Percentiles rank a stretch among this genome's conserved stretches.
Evolutionary conservation across 1,140 invertebrate genomes (phyloP).

Genomic region (Wasmannia auropunctata): DNA sequence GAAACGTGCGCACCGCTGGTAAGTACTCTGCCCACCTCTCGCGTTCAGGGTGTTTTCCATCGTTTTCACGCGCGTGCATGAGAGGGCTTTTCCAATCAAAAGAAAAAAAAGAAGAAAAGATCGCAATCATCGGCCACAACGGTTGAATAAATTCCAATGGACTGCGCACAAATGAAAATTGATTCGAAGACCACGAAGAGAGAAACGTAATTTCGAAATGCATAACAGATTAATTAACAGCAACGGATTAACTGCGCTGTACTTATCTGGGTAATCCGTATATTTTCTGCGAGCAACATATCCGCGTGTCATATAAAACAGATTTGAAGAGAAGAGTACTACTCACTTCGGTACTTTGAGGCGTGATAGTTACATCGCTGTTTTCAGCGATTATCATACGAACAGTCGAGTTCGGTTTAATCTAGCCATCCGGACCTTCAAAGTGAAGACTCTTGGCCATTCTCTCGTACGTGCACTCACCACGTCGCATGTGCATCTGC

Average conservation of each 20-base stretch:
- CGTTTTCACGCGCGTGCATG: background rate
- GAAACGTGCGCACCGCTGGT: conserved; percentile 29
- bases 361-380: background rate
- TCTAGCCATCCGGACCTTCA: background rate
- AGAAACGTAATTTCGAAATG: background rate
- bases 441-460: background rate
- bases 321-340: background rate
- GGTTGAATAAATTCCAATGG: conserved; percentile 9
- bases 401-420: background rate
- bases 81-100: background rate
- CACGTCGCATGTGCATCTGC: background rate
- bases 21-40: background rate
- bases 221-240: background rate
- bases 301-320: background rate
- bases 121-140: conserved; percentile 13
- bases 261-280: background rate
- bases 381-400: background rate
- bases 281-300: background rate
- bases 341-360: background rate
- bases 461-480: background rate
- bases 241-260: background rate
- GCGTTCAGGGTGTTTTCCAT: background rate
- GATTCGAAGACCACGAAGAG: background rate
- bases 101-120: background rate
- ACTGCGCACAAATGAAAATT: background rate